Evolutionary conservation across 2,113 vertebrate genomes (phyloP).

Genomic region (Zingel zingel): DNA sequence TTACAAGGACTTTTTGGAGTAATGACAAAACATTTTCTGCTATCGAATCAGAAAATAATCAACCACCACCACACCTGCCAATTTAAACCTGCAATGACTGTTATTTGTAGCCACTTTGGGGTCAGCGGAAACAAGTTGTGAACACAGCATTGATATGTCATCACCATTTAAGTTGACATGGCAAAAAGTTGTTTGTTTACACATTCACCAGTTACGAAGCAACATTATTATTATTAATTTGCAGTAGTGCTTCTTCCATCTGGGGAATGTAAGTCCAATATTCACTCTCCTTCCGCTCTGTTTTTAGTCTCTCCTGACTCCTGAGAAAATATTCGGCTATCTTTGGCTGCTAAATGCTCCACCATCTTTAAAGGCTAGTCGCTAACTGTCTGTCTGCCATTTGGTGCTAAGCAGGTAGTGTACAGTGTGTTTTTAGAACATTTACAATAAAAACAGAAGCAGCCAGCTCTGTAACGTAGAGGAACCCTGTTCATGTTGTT

Average conservation of each 20-base stretch:
- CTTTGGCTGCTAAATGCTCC: not conserved
- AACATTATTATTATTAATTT: not conserved
- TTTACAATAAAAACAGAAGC: not conserved
- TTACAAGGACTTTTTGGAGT: slow-evolving; percentile 39
- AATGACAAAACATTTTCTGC: slow-evolving; percentile 54
- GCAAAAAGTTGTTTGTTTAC: not conserved
- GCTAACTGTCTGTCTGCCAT: not conserved
- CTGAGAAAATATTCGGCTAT: not conserved
- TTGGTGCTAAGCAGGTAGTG: not conserved
- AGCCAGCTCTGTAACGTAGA: not conserved
- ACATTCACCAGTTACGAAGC: not conserved
- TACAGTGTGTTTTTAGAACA: not conserved
- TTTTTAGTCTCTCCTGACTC: not conserved
- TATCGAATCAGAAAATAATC: slow-evolving; percentile 20
- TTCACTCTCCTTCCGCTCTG: not conserved
- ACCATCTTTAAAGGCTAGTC: not conserved
- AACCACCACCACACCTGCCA: not conserved
- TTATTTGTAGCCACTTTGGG: too few relatives aligned
- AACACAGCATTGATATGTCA: too few relatives aligned
- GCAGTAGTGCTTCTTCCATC: not conserved
- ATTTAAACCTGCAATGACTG: not conserved
- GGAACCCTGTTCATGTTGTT: not conserved
- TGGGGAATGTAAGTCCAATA: not conserved
- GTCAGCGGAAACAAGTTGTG: too few relatives aligned
- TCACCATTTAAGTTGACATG: too few relatives aligned